Conservation (phyloP, 2,797 vertebrate genomes). For the Myripristis murdjan region DNA sequence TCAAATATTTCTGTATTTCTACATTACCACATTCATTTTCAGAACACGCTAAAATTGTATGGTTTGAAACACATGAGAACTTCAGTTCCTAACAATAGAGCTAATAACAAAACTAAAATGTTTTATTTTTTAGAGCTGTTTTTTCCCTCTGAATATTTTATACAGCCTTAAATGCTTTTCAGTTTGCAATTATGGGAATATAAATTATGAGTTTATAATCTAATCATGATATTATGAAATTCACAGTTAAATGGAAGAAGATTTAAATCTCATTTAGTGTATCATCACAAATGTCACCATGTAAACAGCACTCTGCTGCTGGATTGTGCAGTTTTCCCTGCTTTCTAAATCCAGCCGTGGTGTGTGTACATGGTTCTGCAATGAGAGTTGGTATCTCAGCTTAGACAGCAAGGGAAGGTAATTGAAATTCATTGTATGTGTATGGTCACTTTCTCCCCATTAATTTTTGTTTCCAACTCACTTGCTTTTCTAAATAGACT, state of each 20-base stretch:
- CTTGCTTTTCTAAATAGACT: conserved; percentile 85
- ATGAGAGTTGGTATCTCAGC: conserved; percentile 38
- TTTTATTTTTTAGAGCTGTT: too few species aligned
- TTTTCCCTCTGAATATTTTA: too few species aligned
- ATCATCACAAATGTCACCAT: conserved; percentile 10
- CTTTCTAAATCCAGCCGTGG: conserved; percentile 25
- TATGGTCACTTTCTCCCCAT: conserved; percentile 84
- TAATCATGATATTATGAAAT: conserved; percentile 5
- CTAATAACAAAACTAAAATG: too few species aligned
- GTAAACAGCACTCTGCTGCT: conserved; percentile 34
- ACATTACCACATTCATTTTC: too few species aligned
- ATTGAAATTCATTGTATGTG: conserved; percentile 83
- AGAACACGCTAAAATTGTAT: too few species aligned
- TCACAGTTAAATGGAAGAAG: conserved; percentile 30
- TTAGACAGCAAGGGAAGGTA: conserved; percentile 57
- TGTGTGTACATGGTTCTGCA: not conserved
- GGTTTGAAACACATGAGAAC: not conserved
- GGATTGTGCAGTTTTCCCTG: conserved; percentile 21
- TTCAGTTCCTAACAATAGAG: not conserved
- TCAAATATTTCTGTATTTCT: too few species aligned
- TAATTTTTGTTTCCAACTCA: conserved; percentile 85
- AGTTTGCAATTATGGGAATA: not conserved
- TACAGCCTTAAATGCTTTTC: too few species aligned
- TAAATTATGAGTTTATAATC: conserved; percentile 12
- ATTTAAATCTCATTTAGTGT: conserved; percentile 39